A percentile compares a stretch with the other conserved stretches of the same genome.
Evolutionary conservation across 2,797 vertebrate genomes (phyloP).

Genomic region (Syncerus caffer): DNA sequence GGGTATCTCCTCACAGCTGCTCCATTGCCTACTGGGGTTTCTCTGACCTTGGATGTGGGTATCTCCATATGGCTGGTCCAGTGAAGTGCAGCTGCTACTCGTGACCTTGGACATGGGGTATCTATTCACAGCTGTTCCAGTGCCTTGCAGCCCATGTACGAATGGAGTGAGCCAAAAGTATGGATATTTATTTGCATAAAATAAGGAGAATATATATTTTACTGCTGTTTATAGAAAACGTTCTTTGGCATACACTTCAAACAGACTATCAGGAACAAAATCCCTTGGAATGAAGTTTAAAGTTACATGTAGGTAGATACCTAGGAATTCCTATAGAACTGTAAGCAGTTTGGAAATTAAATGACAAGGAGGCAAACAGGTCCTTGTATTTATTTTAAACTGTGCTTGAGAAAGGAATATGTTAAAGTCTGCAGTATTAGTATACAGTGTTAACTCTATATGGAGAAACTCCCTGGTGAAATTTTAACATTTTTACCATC

Average conservation of each 20-base stretch:
- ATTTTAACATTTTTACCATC: neutral
- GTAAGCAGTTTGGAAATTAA: neutral
- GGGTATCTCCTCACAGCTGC: too few relatives aligned
- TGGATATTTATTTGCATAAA: neutral
- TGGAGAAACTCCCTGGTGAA: neutral
- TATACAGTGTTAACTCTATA: neutral
- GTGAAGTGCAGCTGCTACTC: too few relatives aligned
- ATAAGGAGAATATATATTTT: constrained; percentile 45
- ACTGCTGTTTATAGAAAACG: constrained; percentile 50
- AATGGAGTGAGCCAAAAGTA: neutral
- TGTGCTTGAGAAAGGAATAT: neutral
- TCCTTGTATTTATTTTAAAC: neutral
- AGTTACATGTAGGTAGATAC: neutral
- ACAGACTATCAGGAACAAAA: constrained; percentile 1
- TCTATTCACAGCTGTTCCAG: too few relatives aligned
- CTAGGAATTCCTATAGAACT: neutral
- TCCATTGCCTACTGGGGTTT: neutral
- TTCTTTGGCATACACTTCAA: constrained; percentile 28
- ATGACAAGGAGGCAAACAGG: neutral
- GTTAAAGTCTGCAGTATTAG: neutral
- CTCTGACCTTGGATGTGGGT: too few relatives aligned
- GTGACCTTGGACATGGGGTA: too few relatives aligned
- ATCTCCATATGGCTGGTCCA: too few relatives aligned
- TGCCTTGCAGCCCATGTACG: neutral
- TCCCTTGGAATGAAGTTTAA: constrained; percentile 21